These are phyloP conservation scores for Leptopilina clavipes DNA, from an alignment of 1,140 invertebrate genomes.

Conservation along the genomic window DNA sequence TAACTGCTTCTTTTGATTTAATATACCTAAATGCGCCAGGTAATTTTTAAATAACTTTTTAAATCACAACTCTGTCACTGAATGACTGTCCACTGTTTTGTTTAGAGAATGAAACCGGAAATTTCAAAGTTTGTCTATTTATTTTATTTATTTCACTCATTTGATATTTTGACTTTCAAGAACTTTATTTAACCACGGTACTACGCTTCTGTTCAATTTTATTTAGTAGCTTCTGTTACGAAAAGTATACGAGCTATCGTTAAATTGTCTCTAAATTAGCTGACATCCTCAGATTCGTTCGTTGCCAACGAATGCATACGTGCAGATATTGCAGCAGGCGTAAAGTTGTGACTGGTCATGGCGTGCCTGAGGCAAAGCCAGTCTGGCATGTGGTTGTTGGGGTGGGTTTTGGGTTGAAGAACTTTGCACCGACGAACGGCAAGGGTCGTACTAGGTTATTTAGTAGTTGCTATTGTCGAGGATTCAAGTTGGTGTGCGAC, in stretches of 20 bases:
- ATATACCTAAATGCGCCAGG: no score
- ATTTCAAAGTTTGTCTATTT: no score
- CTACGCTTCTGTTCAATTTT: background rate
- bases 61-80: no score
- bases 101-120: no score
- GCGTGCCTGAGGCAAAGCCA: conserved; percentile 15
- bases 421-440: conserved; percentile 15
- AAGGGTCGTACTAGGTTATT: conserved; percentile 27
- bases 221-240: background rate
- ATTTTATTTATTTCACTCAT: no score
- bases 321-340: conserved; percentile 30
- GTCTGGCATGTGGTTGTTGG: conserved; percentile 33
- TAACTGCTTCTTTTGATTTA: no score
- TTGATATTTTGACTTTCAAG: no score
- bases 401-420: conserved; percentile 33
- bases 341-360: conserved; percentile 32
- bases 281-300: conserved; percentile 13
- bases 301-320: conserved; percentile 20
- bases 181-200: no score
- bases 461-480: conserved; percentile 29
- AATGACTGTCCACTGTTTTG: no score
- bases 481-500: conserved; percentile 2
- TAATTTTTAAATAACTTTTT: no score
- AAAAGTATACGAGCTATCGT: background rate
- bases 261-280: conserved; percentile 12